phyloP scores from a whole-genome alignment of 1,140 invertebrate species.

The Sinella curviseta region DNA sequence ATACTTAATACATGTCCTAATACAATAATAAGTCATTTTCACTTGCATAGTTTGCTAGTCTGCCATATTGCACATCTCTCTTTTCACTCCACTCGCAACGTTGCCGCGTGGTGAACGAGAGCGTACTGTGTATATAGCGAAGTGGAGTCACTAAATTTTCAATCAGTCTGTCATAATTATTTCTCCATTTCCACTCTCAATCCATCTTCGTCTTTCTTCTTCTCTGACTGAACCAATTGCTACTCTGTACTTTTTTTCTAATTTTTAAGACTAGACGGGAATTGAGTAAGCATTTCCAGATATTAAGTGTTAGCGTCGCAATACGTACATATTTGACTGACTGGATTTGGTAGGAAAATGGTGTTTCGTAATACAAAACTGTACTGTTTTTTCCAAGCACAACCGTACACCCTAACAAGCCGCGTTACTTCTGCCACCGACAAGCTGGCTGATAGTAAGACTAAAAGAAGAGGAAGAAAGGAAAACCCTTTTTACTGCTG shows the following conservation, averaged over 20 bases:
- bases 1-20: background rate
- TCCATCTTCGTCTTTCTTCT: constrained; percentile 20
- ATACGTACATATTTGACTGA: background rate
- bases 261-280: background rate
- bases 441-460: background rate
- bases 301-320: background rate
- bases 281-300: too few species aligned
- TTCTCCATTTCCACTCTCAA: constrained; percentile 32
- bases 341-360: background rate
- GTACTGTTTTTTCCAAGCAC: too few species aligned
- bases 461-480: too few species aligned
- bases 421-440: background rate
- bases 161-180: constrained; percentile 41
- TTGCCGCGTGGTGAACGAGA: too few species aligned
- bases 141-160: constrained; percentile 26
- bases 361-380: too few species aligned
- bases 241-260: background rate
- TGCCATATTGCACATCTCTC: too few species aligned
- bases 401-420: too few species aligned
- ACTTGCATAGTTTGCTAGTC: background rate
- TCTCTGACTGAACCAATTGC: constrained; percentile 7
- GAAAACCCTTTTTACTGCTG: background rate
- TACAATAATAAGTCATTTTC: constrained; percentile 19
- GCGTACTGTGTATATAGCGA: too few species aligned
- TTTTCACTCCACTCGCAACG: background rate